Evolutionary conservation across 1,140 invertebrate species (phyloP).

Genomic region (Trichoplusia ni): DNA sequence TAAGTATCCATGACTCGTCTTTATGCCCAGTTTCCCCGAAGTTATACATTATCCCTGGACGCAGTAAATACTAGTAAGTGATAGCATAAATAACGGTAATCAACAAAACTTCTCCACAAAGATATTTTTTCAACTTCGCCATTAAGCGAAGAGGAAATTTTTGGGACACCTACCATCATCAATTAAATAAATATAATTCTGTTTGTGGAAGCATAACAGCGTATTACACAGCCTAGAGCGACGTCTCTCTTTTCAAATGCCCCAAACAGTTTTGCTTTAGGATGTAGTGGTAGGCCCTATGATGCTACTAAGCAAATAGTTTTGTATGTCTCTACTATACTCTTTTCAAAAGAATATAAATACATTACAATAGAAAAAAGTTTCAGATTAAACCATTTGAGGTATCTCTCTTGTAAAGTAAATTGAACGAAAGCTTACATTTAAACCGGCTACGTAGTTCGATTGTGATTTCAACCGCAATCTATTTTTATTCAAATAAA

Average conservation of each 20-base stretch:
- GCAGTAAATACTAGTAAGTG: slow-evolving; percentile 22
- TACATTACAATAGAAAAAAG: slow-evolving; percentile 2
- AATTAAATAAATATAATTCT: no score
- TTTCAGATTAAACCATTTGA: slow-evolving; percentile 12
- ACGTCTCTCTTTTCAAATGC: no score
- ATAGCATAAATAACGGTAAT: slow-evolving; percentile 15
- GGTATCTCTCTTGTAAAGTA: slow-evolving; percentile 1
- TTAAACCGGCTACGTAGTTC: not conserved
- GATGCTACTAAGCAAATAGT: slow-evolving; percentile 6
- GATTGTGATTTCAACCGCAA: no score
- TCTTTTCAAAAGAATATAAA: not conserved
- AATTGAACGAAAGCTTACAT: slow-evolving; percentile 2
- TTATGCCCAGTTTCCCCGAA: not conserved
- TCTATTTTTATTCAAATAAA: no score
- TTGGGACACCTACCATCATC: no score
- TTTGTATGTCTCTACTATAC: slow-evolving; percentile 9
- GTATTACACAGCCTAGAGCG: no score
- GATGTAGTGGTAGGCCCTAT: no score
- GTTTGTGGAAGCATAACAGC: no score
- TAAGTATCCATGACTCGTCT: not conserved
- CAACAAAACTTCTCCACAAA: not conserved
- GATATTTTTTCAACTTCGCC: slow-evolving; percentile 5
- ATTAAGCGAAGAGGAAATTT: slow-evolving; percentile 12
- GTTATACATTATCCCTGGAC: slow-evolving; percentile 6
- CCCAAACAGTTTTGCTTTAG: no score